phyloP scores from a whole-genome alignment of 2,888 invertebrate genomes.

The Drosophila emarginata region DNA sequence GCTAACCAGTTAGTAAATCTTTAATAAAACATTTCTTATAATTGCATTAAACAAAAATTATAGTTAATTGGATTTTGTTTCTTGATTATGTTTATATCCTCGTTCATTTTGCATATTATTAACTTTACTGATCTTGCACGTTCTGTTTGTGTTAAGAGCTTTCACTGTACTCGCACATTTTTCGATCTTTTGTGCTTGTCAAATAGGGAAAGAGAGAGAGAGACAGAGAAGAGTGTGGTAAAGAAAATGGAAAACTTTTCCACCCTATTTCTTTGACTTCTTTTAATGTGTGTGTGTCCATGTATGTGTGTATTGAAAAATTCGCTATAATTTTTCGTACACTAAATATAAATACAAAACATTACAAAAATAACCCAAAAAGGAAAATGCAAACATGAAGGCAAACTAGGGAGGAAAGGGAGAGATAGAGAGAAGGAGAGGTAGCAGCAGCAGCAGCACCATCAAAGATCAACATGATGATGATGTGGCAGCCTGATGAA shows the following conservation, averaged over 20 bases:
- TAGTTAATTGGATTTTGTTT: background rate
- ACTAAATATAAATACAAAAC: slow-evolving; percentile 74
- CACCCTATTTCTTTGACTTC: slow-evolving; percentile 26
- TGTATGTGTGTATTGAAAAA: slow-evolving; percentile 47
- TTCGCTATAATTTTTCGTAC: slow-evolving; percentile 61
- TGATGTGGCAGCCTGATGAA: slow-evolving; percentile 61
- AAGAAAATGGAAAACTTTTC: slow-evolving; percentile 20
- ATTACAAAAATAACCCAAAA: slow-evolving; percentile 68
- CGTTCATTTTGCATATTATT: background rate
- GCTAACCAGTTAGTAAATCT: slow-evolving; percentile 6
- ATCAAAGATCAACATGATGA: slow-evolving; percentile 55
- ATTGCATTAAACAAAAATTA: background rate
- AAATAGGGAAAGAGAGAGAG: slow-evolving; percentile 22
- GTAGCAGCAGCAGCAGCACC: slow-evolving; percentile 22
- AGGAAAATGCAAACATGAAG: slow-evolving; percentile 43
- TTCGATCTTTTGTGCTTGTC: slow-evolving; percentile 30
- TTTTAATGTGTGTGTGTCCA: slow-evolving; percentile 28
- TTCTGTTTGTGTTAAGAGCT: background rate
- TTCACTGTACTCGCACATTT: slow-evolving; percentile 35
- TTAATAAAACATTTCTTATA: background rate
- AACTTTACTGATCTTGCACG: slow-evolving; percentile 1
- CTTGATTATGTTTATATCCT: background rate
- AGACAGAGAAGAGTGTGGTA: slow-evolving; percentile 3
- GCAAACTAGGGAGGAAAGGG: slow-evolving; percentile 14
- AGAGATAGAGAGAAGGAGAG: slow-evolving; percentile 18